Percentiles rank a stretch among this genome's conserved stretches.
Evolutionary conservation across 2,113 vertebrate genomes (phyloP).

Genomic region (Rostratula benghalensis): DNA sequence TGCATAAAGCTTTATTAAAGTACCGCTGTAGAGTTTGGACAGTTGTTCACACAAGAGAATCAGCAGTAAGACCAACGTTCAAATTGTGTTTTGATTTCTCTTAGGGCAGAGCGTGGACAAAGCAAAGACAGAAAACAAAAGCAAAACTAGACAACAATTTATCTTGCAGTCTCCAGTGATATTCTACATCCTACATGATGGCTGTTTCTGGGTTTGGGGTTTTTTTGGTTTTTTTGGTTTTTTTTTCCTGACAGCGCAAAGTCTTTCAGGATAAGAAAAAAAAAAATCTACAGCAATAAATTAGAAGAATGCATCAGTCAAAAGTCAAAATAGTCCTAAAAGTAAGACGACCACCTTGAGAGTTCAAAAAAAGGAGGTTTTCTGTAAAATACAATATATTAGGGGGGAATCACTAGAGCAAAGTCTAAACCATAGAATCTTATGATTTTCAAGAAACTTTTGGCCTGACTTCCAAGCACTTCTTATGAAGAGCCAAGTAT

Average conservation of each 20-base stretch:
- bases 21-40: neutral
- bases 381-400: neutral
- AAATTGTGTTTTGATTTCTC: neutral
- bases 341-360: accelerated
- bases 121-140: neutral
- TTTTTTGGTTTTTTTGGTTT: too few species aligned
- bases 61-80: neutral
- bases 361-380: neutral
- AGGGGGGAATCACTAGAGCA: neutral
- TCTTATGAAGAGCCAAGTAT: neutral
- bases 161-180: neutral
- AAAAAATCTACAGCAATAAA: neutral
- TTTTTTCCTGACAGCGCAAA: neutral
- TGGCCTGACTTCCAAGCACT: neutral
- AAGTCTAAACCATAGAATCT: neutral
- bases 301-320: neutral
- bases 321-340: neutral
- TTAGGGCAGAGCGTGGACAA: neutral
- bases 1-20: neutral
- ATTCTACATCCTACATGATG: neutral
- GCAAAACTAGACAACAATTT: neutral
- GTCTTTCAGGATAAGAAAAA: neutral
- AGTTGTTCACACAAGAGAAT: neutral
- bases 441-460: neutral
- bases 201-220: accelerated